Percentiles rank a stretch among this genome's conserved stretches.
phyloP scores from a whole-genome alignment of 2,113 vertebrate genomes.

The Megaptera novaeangliae region DNA sequence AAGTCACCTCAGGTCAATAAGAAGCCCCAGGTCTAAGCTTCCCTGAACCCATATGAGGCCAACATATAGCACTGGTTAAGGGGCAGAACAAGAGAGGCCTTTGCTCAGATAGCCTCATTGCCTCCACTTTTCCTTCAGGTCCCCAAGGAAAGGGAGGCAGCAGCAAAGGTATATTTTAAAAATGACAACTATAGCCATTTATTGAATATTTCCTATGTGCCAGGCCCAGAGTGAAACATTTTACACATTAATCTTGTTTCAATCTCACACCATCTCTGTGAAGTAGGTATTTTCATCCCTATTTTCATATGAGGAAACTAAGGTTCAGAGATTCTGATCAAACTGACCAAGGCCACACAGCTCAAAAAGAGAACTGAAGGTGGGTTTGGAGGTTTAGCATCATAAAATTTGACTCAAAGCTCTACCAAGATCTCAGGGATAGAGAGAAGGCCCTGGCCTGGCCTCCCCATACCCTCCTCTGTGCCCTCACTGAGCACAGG shows the following conservation, averaged over 20 bases:
- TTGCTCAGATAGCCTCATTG: background rate
- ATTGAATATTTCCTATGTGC: background rate
- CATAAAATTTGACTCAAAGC: background rate
- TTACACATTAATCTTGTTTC: conserved; percentile 10
- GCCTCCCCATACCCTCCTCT: background rate
- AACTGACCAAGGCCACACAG: conserved; percentile 10
- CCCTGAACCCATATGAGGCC: background rate
- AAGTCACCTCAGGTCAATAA: conserved; percentile 67
- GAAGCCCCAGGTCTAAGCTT: conserved; percentile 4
- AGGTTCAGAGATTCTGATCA: conserved; percentile 58
- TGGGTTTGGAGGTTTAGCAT: background rate
- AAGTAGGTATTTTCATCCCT: conserved; percentile 19
- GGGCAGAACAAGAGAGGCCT: background rate
- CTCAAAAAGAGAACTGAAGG: conserved; percentile 17
- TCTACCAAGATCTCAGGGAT: background rate
- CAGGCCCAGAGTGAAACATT: background rate
- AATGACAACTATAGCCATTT: conserved; percentile 17
- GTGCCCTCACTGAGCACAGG: background rate
- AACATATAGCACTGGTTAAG: background rate
- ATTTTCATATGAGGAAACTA: conserved; percentile 60
- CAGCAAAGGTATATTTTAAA: conserved; percentile 14
- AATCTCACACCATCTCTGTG: conserved; percentile 18
- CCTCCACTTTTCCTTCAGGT: background rate
- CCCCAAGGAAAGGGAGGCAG: background rate
- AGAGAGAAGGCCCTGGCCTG: background rate